Base-by-base conservation (phyloP, 2,888 invertebrate species). In the Leucophenga maculata region DNA sequence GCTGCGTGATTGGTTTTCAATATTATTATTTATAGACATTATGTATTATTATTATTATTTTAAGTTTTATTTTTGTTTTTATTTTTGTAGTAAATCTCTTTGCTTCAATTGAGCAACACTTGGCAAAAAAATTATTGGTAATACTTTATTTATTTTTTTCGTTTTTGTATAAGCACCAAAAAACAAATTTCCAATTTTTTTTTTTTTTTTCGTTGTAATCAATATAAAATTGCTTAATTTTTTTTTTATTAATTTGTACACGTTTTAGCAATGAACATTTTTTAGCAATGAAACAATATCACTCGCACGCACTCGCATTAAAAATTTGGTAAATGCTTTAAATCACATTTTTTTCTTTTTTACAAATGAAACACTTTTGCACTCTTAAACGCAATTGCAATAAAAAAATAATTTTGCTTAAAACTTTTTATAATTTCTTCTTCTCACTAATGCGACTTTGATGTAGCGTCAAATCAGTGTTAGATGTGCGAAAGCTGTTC, bases 11-110 rank as follows among this genome's bases (percentile, higher is more conserved):
- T 55, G 60, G 31, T 60, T 54, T 64, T 64, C 39, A 8, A n/a
- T 59, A 52, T 52, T 46, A 57, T 57, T 54, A 55, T 64, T 55
- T 68, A 68, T 64, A 46, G 64, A 64, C 68, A 68, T 68, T 62
- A 39, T 59, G 46, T 67, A 11, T 31, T 46, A 26, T 22, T 67
- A 18, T 59, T 26, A 13, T 67, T 67, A 18, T 50, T 20, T 66
- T n/a, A n/a, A n/a, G n/a, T 78, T 69, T 14, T 65, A 14, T 67
- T 26, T 60, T 26, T 64, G 1, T 64, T 64, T 11, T 64, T 20
- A 18, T 20, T 46, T 26, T 57, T 57, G 6, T 13, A 1, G 55
- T 57, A 57, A 26, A 22, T 57, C 11, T 22, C 18, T 57, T 57
- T 20, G 13, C 50, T 26, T 55, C 57, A 50, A 6, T 16, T 50